Base-by-base conservation (phyloP, 1,140 invertebrate genomes). In the Heterodera schachtii region DNA sequence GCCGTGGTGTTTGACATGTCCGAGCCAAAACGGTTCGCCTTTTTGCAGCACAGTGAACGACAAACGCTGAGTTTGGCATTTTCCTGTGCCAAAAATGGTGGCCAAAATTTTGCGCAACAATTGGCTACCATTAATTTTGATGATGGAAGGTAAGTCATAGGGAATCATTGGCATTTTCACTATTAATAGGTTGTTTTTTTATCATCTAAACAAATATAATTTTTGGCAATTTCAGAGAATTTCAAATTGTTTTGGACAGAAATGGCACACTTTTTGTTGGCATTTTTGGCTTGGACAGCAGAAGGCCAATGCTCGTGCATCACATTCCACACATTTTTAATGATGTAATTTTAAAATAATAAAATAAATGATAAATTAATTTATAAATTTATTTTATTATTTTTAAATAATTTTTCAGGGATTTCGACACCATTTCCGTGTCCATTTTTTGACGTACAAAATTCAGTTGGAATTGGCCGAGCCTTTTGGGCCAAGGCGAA, bases 341-440 rank as follows among this genome's bases (percentile, higher is more conserved):
- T 46, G 69, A 71, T 85, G 67, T 78, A 0, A 78, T 43, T 73
- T 19, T 9, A 84, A 82, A n/a, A n/a, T n/a, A n/a, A n/a, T 60
- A 85, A 85, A 43, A 84, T 85, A 49, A 84, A 71, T 13, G 85
- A 85, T 76, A 82, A 82, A 13, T 70, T 80, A 60, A 2, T 11
- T 60, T 60, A 78, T 83, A 60, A 84, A 87, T 71, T 85, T 87
- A 57, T 85, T 85, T 71, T 82, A 84, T 47, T 70, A n/a, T n/a
- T n/a, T n/a, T n/a, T n/a, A n/a, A n/a, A n/a, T n/a, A n/a, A 64
- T 8, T 41, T 52, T 47, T 75, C 52, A 47, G 60, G 69, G 69
- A n/a, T 31, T 43, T 71, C 69, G 69, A 0, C 69, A 71, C 41
- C 69, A 71, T 1, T 71, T 71, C 31, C 31, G 2, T 71, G 69